phyloP scores from a whole-genome alignment of 2,888 invertebrate genomes.

The Aphodius sticticus region DNA sequence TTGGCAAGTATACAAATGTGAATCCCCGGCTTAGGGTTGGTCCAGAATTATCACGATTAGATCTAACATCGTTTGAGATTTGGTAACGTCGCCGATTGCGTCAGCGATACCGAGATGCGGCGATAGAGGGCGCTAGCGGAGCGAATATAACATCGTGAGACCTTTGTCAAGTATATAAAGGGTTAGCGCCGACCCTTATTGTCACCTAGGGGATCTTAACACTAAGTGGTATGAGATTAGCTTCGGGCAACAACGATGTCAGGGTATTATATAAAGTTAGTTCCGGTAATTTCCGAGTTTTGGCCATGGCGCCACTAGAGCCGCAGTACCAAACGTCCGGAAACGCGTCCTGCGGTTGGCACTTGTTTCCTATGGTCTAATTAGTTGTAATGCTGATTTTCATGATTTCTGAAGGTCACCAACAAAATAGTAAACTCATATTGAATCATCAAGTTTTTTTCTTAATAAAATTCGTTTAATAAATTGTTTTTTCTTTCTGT shows the following conservation, averaged over 20 bases:
- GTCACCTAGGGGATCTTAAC: neutral
- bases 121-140: neutral
- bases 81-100: neutral
- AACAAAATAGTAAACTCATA: neutral
- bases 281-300: neutral
- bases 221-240: neutral
- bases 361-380: neutral
- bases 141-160: neutral
- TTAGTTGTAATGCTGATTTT: neutral
- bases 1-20: no score
- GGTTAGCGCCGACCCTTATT: conserved; percentile 4
- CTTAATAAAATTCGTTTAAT: no score
- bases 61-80: neutral
- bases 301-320: neutral
- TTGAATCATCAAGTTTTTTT: no score
- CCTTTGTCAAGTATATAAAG: neutral
- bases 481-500: no score
- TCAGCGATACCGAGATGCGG: neutral
- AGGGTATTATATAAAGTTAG: neutral
- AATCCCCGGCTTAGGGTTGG: no score
- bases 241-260: neutral
- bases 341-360: neutral
- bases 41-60: no score
- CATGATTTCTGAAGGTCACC: neutral
- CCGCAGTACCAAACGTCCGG: neutral